These are phyloP conservation scores for Stenolophus ochropezus DNA, from an alignment of 2,888 invertebrate genomes.

Conservation along the genomic window DNA sequence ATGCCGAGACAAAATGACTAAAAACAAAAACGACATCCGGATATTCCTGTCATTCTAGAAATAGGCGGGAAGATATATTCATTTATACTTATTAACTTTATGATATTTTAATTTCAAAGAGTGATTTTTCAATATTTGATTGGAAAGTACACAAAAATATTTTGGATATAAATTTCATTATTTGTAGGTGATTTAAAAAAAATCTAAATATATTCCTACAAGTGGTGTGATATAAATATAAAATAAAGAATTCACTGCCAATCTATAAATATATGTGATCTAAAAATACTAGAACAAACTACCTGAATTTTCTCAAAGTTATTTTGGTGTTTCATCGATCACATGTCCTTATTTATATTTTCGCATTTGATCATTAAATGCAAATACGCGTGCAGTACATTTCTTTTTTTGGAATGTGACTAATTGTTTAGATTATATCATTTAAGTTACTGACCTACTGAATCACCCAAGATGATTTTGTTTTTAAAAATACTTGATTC, in stretches of 20 bases:
- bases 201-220: background rate
- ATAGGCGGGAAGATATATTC: no score
- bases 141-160: no score
- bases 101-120: no score
- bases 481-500: background rate
- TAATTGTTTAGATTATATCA: background rate
- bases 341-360: background rate
- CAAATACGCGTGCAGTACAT: background rate
- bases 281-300: background rate
- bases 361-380: background rate
- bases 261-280: background rate
- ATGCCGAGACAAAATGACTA: no score
- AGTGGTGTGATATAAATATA: background rate
- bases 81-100: no score
- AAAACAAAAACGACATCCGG: no score
- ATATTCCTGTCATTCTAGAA: no score
- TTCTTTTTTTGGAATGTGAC: background rate
- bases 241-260: background rate
- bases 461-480: background rate
- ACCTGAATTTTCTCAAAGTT: background rate
- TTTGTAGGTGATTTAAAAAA: background rate
- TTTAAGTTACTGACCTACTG: background rate
- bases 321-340: background rate
- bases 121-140: no score
- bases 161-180: no score